Evolutionary conservation across 2,888 invertebrate species (phyloP), one percentile per base, ranked within the genome.

Genomic region (Mesochorus sp.): DNA sequence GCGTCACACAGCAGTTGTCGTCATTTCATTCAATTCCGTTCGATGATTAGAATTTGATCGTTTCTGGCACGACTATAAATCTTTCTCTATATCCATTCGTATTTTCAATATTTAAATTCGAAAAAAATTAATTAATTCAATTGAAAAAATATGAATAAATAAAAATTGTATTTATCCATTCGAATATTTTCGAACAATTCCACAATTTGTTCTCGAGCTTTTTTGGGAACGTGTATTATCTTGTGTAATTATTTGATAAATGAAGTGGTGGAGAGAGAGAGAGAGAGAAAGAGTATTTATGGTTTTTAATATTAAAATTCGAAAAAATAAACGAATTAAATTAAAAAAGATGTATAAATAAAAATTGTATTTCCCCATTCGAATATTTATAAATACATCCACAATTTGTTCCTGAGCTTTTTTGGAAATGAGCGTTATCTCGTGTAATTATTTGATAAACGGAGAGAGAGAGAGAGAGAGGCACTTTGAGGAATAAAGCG

Each of bases 1-100:
- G 62, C 62, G 62, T 62, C 62, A 47, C 47, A 14, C 44, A 14
- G 21, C 21, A 19, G 12, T 47, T 17, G 5, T 28, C 19, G 31
- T 47, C 44, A 19, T 61, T 61, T 61, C 28, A 44, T 61, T 44
- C 44, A 28, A 61, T 44, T 61, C 28, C 17, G 17, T 44, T 19
- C 17, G 44, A n/a, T 28, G 31, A 62, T 44, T 62, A 31, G 1
- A n/a, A 14, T 17, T 39, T 31, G 19, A 2, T n/a, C n/a, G 6
- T 62, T 62, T 31, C 5, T n/a, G 14, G 10, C 19, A 17, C 31
- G 17, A n/a, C 3, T 12, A 10, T 17, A 5, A 31, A 62, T 62
- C 12, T 28, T 12, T 10, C 12, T 44, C 19, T 14, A 14, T 44
- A 14, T 26, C 0, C 3, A 12, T 26, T 12, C 3, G 4, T 10